phyloP scores from a whole-genome alignment of 2,888 invertebrate genomes.

The Watsonalla binaria region DNA sequence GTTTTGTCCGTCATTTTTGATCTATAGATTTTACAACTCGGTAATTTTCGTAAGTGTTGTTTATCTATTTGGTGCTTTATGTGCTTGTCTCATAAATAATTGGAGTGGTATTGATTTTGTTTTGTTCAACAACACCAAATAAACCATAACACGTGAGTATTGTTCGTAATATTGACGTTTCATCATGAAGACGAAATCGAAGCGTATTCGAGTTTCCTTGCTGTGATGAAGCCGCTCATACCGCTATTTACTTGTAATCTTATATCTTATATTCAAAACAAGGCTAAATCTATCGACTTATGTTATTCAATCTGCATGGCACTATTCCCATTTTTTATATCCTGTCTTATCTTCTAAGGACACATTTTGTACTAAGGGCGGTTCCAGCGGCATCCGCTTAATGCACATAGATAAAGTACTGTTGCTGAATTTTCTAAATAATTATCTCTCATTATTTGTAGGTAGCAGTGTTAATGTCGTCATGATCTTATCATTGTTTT shows the following conservation, averaged over 20 bases:
- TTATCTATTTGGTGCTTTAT: constrained; percentile 26
- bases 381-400: constrained; percentile 4
- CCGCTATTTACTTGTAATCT: constrained; percentile 42
- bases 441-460: too few species aligned
- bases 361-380: constrained; percentile 8
- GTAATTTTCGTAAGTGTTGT: constrained; percentile 24
- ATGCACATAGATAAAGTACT: too few species aligned
- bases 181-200: constrained; percentile 16
- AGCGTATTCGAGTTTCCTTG: constrained; percentile 12
- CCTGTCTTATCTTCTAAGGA: too few species aligned
- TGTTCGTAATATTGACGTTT: constrained; percentile 10
- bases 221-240: constrained; percentile 43
- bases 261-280: constrained; percentile 7
- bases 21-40: constrained; percentile 50
- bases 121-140: constrained; percentile 12
- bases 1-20: constrained; percentile 61
- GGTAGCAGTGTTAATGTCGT: background rate
- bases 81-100: constrained; percentile 10
- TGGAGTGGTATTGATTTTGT: constrained; percentile 18
- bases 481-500: constrained; percentile 3
- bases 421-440: too few species aligned
- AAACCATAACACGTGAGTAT: constrained; percentile 31
- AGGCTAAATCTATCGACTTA: too few species aligned
- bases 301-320: too few species aligned
- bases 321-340: too few species aligned